Base-by-base conservation (phyloP, 2,888 invertebrate genomes). In the Metellina segmentata region DNA sequence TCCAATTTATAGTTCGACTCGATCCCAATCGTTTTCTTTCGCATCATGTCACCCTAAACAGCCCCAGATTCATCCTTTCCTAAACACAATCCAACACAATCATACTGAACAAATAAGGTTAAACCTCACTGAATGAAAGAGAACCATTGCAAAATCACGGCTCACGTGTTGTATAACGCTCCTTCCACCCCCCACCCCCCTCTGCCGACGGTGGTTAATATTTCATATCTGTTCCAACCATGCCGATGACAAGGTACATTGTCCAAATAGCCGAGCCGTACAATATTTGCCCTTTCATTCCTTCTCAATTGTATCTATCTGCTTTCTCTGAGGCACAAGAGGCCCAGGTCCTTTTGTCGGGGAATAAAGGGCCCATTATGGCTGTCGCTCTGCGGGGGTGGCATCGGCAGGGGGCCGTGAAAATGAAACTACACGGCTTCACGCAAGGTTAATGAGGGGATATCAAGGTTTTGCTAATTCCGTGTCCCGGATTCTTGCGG, bases 381-480 rank as follows among this genome's bases (percentile, higher is more conserved):
- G 78, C 16, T n/a, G 51, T 6, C 78, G 19, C 78, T 52, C 78
- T 2, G 7, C 52, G 52, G 52, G 78, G 52, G 16, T 19, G 72
- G 72, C 19, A 72, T 20, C 72, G 9, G 19, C n/a, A 34, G 34
- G 19, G 19, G 72, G 20, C 48, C 75, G 34, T 34, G 75, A 75
- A 72, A 75, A 75, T 75, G 75, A 75, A 19, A 75, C 11, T 75
- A 34, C 20, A 72, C 11, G 72, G 48, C 19, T 75, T 75, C 48
- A 48, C 48, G 48, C 34, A 34, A 75, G 75, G 75, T 49, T 75
- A 75, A 75, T 75, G 75, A 48, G 75, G 16, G 75, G 49, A 19
- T 11, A 9, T 75, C 75, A 75, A 75, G 75, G 75, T 48, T 75
- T 16, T 69, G 69, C 16, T 11, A 11, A 69, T 13, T 69, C 11